Conservation (phyloP, 1,140 invertebrate species). For the Stegodyphus mimosarum region DNA sequence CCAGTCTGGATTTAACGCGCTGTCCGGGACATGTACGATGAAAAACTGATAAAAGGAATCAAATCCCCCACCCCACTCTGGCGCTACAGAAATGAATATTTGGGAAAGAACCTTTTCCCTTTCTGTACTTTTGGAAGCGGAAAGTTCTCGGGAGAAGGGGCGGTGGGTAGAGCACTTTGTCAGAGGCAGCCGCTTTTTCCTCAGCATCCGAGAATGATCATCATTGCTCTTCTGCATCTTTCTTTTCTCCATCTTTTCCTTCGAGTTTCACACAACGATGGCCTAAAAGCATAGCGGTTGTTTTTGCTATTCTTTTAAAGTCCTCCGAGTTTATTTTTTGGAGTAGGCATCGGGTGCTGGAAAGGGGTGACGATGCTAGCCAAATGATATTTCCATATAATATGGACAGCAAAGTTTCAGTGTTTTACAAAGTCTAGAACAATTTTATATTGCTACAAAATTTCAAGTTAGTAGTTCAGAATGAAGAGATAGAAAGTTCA, state of each 20-base stretch:
- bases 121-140: conserved; percentile 23
- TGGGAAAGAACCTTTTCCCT: conserved; percentile 44
- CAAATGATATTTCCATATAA: too few relatives aligned
- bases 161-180: conserved; percentile 32
- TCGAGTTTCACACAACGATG: conserved; percentile 54
- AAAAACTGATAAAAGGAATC: too few relatives aligned
- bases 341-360: neutral
- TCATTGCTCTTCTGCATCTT: conserved; percentile 51
- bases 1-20: too few relatives aligned
- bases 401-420: too few relatives aligned
- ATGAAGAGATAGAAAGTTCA: too few relatives aligned
- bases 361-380: too few relatives aligned
- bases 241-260: conserved; percentile 12
- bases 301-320: neutral
- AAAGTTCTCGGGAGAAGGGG: conserved; percentile 15
- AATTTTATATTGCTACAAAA: too few relatives aligned
- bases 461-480: too few relatives aligned
- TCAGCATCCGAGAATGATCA: conserved; percentile 18
- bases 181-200: conserved; percentile 20
- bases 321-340: neutral
- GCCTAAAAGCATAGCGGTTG: conserved; percentile 42
- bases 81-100: conserved; percentile 53
- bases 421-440: too few relatives aligned
- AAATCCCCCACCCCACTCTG: neutral
- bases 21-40: too few relatives aligned